Percentiles rank a stretch among this genome's conserved stretches.
Conservation (phyloP, 1,140 invertebrate species). For the Drosophila takahashii region DNA sequence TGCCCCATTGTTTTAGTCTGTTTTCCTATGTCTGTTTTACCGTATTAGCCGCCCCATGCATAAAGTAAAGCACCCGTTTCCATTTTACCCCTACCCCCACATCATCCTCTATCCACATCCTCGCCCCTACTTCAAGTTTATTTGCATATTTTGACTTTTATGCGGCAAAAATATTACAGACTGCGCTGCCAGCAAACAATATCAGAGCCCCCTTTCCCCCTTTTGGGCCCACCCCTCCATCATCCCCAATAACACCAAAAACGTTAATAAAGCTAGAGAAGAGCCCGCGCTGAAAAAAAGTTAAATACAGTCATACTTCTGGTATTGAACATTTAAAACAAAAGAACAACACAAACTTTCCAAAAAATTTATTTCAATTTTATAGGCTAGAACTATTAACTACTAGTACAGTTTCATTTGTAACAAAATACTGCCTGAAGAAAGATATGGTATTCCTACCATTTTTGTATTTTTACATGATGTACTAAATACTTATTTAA, state of each 20-base stretch:
- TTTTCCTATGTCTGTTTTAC: conserved; percentile 44
- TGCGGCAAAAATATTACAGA: conserved; percentile 80
- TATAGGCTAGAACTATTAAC: no score
- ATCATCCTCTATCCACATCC: not conserved
- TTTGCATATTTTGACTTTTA: conserved; percentile 81
- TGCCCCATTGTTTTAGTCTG: conserved; percentile 37
- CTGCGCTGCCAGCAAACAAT: conserved; percentile 75
- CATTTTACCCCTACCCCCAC: conserved; percentile 7
- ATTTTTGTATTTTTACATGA: no score
- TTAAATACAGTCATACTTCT: conserved; percentile 26
- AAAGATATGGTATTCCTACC: no score
- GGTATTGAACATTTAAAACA: not conserved
- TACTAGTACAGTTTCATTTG: no score
- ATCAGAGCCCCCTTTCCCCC: conserved; percentile 8
- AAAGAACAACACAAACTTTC: not conserved
- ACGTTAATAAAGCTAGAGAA: conserved; percentile 69
- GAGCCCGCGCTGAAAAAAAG: conserved; percentile 8
- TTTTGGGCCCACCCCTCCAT: not conserved
- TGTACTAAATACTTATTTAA: no score
- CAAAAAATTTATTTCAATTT: not conserved
- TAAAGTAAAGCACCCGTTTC: conserved; percentile 23
- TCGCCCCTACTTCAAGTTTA: conserved; percentile 47
- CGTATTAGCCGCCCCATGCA: conserved; percentile 39
- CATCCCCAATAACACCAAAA: conserved; percentile 28
- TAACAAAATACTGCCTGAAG: no score